These are phyloP conservation scores for Dicrurus megarhynchus DNA, from an alignment of 2,113 vertebrate species.

Conservation along the genomic window DNA sequence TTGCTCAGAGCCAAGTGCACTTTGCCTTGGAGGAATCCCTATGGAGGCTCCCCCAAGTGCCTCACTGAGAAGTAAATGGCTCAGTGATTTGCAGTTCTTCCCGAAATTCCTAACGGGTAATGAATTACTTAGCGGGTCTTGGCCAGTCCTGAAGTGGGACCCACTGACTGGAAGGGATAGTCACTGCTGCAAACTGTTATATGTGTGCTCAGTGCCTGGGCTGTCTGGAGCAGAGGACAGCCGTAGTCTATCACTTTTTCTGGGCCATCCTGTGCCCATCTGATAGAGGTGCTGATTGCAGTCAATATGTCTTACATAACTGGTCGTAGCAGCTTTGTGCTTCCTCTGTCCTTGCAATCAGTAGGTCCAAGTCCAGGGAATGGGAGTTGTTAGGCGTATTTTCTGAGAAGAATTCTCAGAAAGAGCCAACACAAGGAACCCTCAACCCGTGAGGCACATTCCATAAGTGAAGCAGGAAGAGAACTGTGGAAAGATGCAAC, in stretches of 20 bases:
- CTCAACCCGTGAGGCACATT: neutral
- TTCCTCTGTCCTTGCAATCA: neutral
- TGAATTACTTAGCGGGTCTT: neutral
- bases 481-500: neutral
- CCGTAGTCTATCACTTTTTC: neutral
- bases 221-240: neutral
- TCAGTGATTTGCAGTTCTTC: neutral
- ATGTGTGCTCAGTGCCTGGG: neutral
- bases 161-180: neutral
- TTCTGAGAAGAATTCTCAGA: neutral
- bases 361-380: neutral
- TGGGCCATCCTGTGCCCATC: neutral
- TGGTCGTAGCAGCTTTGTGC: neutral
- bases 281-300: neutral
- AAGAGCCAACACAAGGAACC: neutral
- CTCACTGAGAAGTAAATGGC: neutral
- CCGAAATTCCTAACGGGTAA: neutral
- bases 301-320: fast-evolving
- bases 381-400: neutral
- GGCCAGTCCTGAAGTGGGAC: neutral
- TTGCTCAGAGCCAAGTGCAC: neutral
- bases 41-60: neutral
- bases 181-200: neutral
- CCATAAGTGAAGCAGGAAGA: neutral
- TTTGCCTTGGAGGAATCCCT: neutral